Conservation (phyloP, 2,888 invertebrate species). For the Dendrolimus pini region DNA sequence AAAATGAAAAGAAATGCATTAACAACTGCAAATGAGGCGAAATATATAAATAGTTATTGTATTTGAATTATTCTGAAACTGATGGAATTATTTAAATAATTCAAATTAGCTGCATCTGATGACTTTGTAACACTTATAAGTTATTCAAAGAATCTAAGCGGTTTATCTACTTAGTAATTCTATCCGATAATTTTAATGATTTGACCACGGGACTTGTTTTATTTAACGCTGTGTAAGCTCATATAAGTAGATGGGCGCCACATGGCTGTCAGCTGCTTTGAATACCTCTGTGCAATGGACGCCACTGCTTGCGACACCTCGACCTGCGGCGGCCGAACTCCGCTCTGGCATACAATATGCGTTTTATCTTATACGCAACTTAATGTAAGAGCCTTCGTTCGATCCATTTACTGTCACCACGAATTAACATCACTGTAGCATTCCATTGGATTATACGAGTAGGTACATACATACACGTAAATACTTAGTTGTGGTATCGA, state of each 20-base stretch:
- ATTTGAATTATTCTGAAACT: no score
- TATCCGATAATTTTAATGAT: neutral
- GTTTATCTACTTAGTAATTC: neutral
- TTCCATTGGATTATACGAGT: neutral
- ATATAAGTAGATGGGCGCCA: conserved; percentile 35
- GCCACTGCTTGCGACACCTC: conserved; percentile 58
- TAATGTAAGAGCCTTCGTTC: neutral
- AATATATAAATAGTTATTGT: neutral
- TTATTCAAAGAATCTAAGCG: neutral
- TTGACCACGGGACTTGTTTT: neutral
- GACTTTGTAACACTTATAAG: neutral
- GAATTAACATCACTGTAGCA: neutral
- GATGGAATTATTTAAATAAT: no score
- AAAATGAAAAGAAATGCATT: conserved; percentile 5
- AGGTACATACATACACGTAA: conserved; percentile 3
- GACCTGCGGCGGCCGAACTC: conserved; percentile 34
- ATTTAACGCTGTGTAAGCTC: neutral
- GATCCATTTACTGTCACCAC: neutral
- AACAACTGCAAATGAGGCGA: neutral
- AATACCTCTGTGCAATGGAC: conserved; percentile 50
- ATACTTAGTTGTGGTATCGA: conserved; percentile 21
- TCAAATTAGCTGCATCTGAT: neutral
- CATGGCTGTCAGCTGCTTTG: conserved; percentile 38
- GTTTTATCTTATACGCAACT: conserved; percentile 11
- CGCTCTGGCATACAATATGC: conserved; percentile 46